Evolutionary conservation across 2,797 vertebrate genomes (phyloP).

Genomic region (Peromyscus eremicus): DNA sequence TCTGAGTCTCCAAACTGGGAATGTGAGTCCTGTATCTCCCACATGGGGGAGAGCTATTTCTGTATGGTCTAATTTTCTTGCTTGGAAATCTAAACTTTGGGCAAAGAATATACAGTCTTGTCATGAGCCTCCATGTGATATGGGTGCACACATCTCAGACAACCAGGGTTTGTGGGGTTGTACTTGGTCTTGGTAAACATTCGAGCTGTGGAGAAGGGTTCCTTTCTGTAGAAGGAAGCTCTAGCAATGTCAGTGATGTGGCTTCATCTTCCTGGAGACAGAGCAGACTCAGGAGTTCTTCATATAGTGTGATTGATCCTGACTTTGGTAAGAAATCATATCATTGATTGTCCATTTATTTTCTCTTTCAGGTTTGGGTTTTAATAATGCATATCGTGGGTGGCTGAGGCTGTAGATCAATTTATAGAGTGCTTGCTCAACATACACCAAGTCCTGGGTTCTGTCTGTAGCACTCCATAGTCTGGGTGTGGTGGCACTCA

Average conservation of each 20-base stretch:
- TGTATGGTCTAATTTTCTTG: constrained; percentile 3
- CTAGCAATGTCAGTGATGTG: background rate
- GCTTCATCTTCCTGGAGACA: background rate
- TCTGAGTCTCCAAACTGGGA: background rate
- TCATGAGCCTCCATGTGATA: background rate
- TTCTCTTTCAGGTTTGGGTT: background rate
- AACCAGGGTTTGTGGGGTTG: background rate
- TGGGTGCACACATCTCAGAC: background rate
- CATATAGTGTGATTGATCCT: background rate
- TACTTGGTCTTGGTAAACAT: background rate
- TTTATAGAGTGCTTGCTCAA: background rate
- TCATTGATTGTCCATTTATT: constrained; percentile 1
- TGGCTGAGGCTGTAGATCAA: background rate
- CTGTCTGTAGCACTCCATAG: background rate
- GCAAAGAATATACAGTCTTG: background rate
- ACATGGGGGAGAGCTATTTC: background rate
- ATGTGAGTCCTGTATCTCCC: background rate
- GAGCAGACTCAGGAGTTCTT: background rate
- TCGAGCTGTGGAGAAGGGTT: background rate
- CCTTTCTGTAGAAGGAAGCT: background rate
- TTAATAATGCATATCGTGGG: background rate
- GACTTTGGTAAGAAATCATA: background rate
- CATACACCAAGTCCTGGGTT: background rate
- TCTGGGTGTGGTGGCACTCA: background rate
- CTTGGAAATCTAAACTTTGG: background rate